A percentile compares a stretch with the other conserved stretches of the same genome.
These are phyloP conservation scores for Enteromius anoplus DNA, from an alignment of 2,797 vertebrate genomes.

Conservation along the genomic window DNA sequence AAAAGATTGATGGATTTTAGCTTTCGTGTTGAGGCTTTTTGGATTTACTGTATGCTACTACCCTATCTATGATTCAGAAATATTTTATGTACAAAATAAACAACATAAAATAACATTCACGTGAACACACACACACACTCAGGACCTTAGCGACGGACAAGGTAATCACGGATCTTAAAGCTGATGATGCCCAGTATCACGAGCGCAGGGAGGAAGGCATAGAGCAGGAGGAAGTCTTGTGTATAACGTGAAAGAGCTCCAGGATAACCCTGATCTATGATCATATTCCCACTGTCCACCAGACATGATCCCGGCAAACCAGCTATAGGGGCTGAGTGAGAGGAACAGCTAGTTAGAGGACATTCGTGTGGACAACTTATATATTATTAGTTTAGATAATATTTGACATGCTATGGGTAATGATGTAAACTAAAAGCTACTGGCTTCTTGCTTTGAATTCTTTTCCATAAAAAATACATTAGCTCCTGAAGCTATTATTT, in stretches of 20 bases:
- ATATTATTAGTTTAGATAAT: neutral
- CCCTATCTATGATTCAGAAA: neutral
- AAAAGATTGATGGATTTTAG: neutral
- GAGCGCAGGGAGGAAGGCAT: constrained; percentile 87
- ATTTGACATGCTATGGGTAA: neutral
- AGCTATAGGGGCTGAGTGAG: constrained; percentile 59
- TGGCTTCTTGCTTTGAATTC: neutral
- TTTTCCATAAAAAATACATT: neutral
- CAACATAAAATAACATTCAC: neutral
- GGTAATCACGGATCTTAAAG: constrained; percentile 88
- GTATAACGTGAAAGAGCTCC: constrained; percentile 83
- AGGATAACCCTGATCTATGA: constrained; percentile 83
- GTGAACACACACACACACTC: neutral
- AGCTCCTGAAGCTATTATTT: neutral
- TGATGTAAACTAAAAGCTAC: neutral
- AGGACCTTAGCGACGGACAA: constrained; percentile 75
- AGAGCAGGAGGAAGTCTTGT: constrained; percentile 86
- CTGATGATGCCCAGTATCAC: constrained; percentile 82
- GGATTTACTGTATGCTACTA: neutral
- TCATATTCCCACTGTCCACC: constrained; percentile 69
- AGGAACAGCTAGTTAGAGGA: neutral
- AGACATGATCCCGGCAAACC: constrained; percentile 68
- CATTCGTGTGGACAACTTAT: neutral
- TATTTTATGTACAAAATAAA: constrained; percentile 35
- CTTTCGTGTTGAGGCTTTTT: constrained; percentile 4